Evolutionary conservation across 2,888 invertebrate genomes (phyloP), one percentile per base, ranked within the genome.

Genomic region (Cheilosia vernalis): DNA sequence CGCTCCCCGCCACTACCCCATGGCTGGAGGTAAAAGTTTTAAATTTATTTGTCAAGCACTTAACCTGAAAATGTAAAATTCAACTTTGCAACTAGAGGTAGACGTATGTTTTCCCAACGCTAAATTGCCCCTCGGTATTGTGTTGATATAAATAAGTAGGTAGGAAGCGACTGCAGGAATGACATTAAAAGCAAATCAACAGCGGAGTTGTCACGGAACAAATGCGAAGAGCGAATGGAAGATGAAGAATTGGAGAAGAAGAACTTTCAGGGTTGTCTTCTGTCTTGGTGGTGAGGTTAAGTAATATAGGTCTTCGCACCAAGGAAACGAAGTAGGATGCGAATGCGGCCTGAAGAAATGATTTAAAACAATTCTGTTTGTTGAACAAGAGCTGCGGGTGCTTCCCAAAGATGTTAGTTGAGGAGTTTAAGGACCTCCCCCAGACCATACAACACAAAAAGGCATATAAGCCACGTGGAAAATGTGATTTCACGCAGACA

Each of bases 21-120:
- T 37, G 10, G 2, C 15, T 58, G 27, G 40, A 21, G 56, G 42
- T 27, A 7, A 42, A 74, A 74, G 42, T 81, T 79, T 72, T 61
- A 27, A 69, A 69, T 81, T 81, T 81, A 76, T 81, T 81, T 70
- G 58, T 77, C 64, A 70, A 70, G 63, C 53, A 64, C 76, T 82
- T 82, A 76, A 77, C 76, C 70, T 60, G 81, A 42, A 64, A 77
- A 60, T 37, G 24, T 70, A 30, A 37, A 66, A 30, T 77, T 72
- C 9, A 72, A 66, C 60, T 60, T 79, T 60, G 13, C 37, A 64
- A 33, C 66, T 60, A n/a, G 30, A 42, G 49, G 15, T 30, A 30
- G 47, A 67, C 27, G 42, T 42, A 40, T 55, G 67, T 53, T 66
- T 61, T 10, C 33, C 33, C 33, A 33, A 19, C 30, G 47, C 19